Conservation (phyloP, 2,888 invertebrate species). For the Agrilus cyanescens region DNA sequence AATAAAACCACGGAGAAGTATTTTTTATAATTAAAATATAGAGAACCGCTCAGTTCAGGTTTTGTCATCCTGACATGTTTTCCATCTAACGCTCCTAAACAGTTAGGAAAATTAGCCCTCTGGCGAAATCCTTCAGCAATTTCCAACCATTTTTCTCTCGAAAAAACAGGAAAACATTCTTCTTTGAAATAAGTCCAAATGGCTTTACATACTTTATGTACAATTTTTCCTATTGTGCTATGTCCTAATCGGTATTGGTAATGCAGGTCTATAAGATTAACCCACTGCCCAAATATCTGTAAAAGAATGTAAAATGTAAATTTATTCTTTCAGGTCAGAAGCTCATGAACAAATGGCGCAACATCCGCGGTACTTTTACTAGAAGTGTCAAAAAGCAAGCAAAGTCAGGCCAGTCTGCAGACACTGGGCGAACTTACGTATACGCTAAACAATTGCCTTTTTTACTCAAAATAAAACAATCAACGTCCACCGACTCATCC, state of each 20-base stretch:
- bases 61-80: too few relatives aligned
- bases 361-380: too few relatives aligned
- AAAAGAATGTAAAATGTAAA: too few relatives aligned
- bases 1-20: slow-evolving; percentile 3
- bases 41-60: slow-evolving; percentile 4
- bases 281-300: too few relatives aligned
- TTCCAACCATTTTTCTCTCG: slow-evolving; percentile 12
- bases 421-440: too few relatives aligned
- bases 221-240: slow-evolving; percentile 17
- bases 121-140: slow-evolving; percentile 12
- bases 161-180: slow-evolving; percentile 16
- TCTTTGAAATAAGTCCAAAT: slow-evolving; percentile 16
- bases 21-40: slow-evolving; percentile 6
- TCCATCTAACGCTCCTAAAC: slow-evolving; percentile 7
- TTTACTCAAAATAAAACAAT: too few relatives aligned
- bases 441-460: too few relatives aligned
- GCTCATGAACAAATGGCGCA: too few relatives aligned
- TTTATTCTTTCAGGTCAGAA: too few relatives aligned
- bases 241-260: slow-evolving; percentile 19
- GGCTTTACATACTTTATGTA: slow-evolving; percentile 17
- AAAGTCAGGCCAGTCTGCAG: too few relatives aligned
- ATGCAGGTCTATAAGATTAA: slow-evolving; percentile 8
- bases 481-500: too few relatives aligned
- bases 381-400: too few relatives aligned
- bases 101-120: slow-evolving; percentile 14